phyloP scores from a whole-genome alignment of 2,888 invertebrate species.

The Latrodectus elegans region DNA sequence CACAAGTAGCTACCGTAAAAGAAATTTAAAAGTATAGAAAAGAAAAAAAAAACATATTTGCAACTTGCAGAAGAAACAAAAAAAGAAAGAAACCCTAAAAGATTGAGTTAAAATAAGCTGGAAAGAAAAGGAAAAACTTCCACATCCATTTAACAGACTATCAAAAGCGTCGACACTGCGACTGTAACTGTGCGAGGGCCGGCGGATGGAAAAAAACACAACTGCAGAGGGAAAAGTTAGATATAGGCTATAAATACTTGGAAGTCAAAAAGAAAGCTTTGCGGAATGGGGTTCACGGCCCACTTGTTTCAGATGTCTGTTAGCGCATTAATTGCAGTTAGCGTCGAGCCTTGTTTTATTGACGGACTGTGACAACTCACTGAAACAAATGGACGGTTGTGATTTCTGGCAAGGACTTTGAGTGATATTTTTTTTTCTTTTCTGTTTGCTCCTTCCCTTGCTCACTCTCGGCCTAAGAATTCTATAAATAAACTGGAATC shows the following conservation, averaged over 20 bases:
- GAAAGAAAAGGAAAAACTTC: conserved; percentile 20
- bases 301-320: conserved; percentile 61
- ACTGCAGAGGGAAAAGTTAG: not conserved
- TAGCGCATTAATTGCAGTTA: conserved; percentile 66
- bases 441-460: not conserved
- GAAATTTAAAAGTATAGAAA: conserved; percentile 39
- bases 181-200: conserved; percentile 36
- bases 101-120: not conserved
- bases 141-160: conserved; percentile 40
- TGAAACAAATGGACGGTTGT: conserved; percentile 50
- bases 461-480: conserved; percentile 20
- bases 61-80: not conserved
- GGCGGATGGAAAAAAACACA: not conserved
- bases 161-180: conserved; percentile 56
- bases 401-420: conserved; percentile 44
- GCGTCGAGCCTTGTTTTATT: conserved; percentile 65
- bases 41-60: conserved; percentile 6
- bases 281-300: conserved; percentile 45
- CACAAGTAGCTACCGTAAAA: conserved; percentile 51
- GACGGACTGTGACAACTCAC: conserved; percentile 57
- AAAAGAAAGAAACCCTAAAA: conserved; percentile 1
- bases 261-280: conserved; percentile 32
- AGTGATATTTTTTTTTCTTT: conserved; percentile 3
- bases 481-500: conserved; percentile 35
- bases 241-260: conserved; percentile 50